A percentile compares a stretch with the other conserved stretches of the same genome.
Conservation (phyloP, 2,797 vertebrate species). For the Premnoplex brunnescens region DNA sequence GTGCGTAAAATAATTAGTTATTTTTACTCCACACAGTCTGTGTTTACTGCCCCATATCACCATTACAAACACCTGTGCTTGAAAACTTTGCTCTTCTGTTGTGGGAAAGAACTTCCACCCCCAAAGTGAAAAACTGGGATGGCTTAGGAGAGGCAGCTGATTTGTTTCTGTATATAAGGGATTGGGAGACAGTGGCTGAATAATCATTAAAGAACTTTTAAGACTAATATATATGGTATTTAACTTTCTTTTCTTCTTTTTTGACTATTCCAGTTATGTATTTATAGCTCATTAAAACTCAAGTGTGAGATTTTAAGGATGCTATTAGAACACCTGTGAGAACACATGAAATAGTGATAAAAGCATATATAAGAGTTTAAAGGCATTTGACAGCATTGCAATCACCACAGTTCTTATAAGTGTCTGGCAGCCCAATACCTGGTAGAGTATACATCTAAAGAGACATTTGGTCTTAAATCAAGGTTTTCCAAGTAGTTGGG, state of each 20-base stretch:
- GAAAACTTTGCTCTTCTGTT: neutral
- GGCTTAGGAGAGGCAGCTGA: neutral
- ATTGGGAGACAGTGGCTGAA: neutral
- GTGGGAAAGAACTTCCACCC: neutral
- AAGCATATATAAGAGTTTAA: neutral
- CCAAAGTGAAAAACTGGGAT: neutral
- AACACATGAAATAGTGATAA: neutral
- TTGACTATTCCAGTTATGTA: neutral
- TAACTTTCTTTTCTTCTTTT: neutral
- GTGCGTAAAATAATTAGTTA: neutral
- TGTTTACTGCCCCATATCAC: neutral
- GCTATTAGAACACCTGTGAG: neutral
- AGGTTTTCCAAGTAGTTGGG: neutral
- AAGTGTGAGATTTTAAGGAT: neutral
- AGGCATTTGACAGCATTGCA: neutral
- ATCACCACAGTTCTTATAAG: neutral
- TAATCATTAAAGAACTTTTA: neutral
- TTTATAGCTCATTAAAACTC: neutral
- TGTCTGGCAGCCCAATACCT: neutral
- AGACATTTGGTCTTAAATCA: neutral
- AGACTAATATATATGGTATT: neutral
- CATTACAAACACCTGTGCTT: neutral
- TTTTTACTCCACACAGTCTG: neutral
- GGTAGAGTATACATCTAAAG: neutral
- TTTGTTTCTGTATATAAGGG: neutral